Evolutionary conservation across 2,797 vertebrate species (phyloP).

Genomic region (Diceros bicornis): DNA sequence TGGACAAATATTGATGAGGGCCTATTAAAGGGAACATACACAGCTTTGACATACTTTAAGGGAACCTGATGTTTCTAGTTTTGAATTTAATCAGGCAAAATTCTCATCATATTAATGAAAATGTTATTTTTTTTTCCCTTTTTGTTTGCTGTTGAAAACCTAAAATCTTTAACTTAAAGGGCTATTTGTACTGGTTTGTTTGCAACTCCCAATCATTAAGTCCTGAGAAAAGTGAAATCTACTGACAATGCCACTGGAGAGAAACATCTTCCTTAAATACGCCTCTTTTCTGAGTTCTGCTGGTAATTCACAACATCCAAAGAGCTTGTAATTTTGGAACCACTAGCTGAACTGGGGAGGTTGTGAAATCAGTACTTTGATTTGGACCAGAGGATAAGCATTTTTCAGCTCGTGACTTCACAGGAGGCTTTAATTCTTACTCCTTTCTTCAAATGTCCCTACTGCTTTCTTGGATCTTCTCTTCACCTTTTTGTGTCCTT

Average conservation of each 20-base stretch:
- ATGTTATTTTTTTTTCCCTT: background rate
- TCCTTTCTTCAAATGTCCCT: background rate
- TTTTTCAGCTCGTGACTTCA: background rate
- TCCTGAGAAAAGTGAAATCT: background rate
- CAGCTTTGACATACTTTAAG: rapidly evolving
- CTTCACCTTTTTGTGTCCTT: background rate
- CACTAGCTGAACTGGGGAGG: background rate
- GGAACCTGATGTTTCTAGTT: background rate
- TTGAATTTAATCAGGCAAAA: background rate
- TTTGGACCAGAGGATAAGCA: background rate
- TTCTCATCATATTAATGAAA: background rate
- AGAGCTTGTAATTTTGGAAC: background rate
- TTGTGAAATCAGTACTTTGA: background rate
- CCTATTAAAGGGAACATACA: background rate
- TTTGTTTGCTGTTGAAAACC: background rate
- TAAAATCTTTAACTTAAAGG: background rate
- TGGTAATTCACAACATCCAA: background rate
- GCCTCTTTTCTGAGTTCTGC: background rate
- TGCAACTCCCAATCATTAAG: background rate
- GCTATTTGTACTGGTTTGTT: background rate
- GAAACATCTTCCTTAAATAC: background rate
- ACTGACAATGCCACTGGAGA: background rate
- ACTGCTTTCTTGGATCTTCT: background rate
- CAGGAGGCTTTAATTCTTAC: background rate
- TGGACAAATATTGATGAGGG: background rate